phyloP scores from a whole-genome alignment of 2,113 vertebrate species.

The Ornithorhynchus anatinus region DNA sequence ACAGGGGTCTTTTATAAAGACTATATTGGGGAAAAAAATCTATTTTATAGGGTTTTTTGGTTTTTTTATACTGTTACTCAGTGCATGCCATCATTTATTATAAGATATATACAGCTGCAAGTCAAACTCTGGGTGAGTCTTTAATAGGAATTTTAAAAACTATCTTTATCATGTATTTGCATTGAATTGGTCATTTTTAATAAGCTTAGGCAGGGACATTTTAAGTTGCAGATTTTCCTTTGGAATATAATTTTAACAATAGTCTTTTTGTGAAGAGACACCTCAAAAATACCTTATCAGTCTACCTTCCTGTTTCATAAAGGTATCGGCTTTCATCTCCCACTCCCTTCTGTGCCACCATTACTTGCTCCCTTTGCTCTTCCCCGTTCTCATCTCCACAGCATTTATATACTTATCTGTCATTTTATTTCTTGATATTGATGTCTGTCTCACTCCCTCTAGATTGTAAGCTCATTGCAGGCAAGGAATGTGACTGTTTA shows the following conservation, averaged over 20 bases:
- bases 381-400: neutral
- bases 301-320: neutral
- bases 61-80: conserved; percentile 3
- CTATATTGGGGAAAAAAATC: no score
- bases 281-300: neutral
- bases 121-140: conserved; percentile 8
- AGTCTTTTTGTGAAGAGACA: no score
- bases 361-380: neutral
- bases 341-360: no score
- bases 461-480: neutral
- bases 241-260: neutral
- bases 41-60: no score
- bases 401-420: neutral
- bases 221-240: neutral
- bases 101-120: neutral
- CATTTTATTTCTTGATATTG: neutral
- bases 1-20: no score
- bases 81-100: neutral
- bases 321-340: no score
- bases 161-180: conserved; percentile 23
- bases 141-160: conserved; percentile 5
- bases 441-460: neutral
- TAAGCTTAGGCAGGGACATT: conserved; percentile 18
- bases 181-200: conserved; percentile 10
- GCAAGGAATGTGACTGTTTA: neutral